Evolutionary conservation across 2,888 invertebrate species (phyloP), one percentile per base, ranked within the genome.

Genomic region (Meandrusa payeni): DNA sequence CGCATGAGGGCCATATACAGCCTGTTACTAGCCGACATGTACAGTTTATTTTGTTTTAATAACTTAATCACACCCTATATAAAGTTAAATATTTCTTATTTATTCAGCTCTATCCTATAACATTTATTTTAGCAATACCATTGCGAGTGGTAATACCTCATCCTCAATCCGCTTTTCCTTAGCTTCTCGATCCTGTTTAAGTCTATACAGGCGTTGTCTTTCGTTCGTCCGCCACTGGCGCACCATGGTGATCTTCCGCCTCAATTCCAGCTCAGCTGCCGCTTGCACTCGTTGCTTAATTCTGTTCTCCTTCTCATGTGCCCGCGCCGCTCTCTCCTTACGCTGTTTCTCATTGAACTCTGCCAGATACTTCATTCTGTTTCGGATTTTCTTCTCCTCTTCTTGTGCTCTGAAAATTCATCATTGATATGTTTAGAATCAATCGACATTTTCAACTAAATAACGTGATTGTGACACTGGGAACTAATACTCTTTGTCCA

Each of bases 241-340:
- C 36, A 87, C 64, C 87, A 85, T 83, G 0, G 77, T 80, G 41
- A 87, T 87, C 55, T 85, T 86, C 17, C 87, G 58, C 5, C 83
- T 55, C 1, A 86, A 59, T 47, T 87, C 87, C 70, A 87, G 67
- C 48, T 87, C 87, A 0, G 75, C 78, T 0, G 87, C 87, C 0
- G 83, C 79, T 27, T 79, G 76, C 0, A 87, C 81, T 28, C 87
- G 64, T 51, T 86, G 85, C 43, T 76, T 82, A 46, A 86, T 85
- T 17, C 64, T 53, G 12, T 65, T 76, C 46, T 80, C 58, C 47
- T 76, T 83, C 29, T 85, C 86, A 1, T 39, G 48, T 0, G 75
- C 77, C 3, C 59, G 61, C 0, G 61, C 52, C 0, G 75, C 76
- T 5, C 83, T 58, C 5, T 86, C 87, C 17, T 54, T 60, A 1